Evolutionary conservation across 2,113 vertebrate genomes (phyloP).

Genomic region (Perognathus longimembris): DNA sequence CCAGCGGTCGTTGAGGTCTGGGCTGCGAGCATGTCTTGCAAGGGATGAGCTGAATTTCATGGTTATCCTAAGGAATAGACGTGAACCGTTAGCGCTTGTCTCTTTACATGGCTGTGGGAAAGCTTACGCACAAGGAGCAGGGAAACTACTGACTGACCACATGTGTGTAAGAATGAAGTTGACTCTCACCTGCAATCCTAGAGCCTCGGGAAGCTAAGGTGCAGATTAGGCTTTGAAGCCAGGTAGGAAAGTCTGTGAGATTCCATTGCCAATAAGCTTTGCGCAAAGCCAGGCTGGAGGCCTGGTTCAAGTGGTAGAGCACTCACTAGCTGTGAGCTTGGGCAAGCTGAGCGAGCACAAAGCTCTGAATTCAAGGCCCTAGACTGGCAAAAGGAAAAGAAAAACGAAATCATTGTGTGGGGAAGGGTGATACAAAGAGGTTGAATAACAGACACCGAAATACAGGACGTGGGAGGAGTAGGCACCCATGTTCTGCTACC

Average conservation of each 20-base stretch:
- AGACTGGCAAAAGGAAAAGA: not conserved
- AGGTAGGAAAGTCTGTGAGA: no score
- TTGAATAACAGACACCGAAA: not conserved
- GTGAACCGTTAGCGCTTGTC: no score
- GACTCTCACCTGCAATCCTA: no score
- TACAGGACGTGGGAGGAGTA: not conserved
- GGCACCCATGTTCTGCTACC: not conserved
- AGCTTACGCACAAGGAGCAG: not conserved
- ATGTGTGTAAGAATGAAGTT: fast-evolving
- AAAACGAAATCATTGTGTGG: not conserved
- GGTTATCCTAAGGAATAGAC: not conserved
- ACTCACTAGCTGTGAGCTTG: not conserved
- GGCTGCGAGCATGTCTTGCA: not conserved
- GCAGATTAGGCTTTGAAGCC: no score
- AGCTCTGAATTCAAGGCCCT: no score
- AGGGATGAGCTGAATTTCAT: not conserved
- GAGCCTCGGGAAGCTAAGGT: no score
- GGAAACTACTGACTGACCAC: not conserved
- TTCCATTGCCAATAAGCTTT: no score
- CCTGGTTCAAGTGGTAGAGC: not conserved
- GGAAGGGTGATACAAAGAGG: not conserved
- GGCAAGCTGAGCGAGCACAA: no score
- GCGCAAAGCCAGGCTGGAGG: not conserved
- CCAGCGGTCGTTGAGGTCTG: not conserved
- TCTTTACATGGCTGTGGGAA: not conserved